Evolutionary conservation across 2,113 vertebrate genomes (phyloP), one percentile per base, ranked within the genome.

Genomic region (Formicarius rufipectus): DNA sequence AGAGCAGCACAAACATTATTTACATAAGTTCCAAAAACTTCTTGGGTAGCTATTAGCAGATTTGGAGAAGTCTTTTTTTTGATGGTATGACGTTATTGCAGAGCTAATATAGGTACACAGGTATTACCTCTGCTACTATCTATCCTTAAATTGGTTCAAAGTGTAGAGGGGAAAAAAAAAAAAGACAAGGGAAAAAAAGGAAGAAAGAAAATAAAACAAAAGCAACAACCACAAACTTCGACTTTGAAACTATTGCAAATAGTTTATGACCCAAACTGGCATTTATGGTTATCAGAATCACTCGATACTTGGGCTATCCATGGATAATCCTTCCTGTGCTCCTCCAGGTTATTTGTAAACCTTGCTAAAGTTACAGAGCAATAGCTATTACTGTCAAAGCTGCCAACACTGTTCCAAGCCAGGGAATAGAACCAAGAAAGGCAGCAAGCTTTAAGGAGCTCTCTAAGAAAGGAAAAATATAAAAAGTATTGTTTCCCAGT

Each of bases 241-340:
- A 30, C 59, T 37, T 75, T 67, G 47, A 47, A 85, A 42, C 56
- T 25, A 12, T 7, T 74, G 39, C 39, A 71, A 83, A 75, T 6
- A n/a, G 15, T 64, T 91, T 42, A 64, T 10, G 58, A 50, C 8
- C 20, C 74, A 16, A 74, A 33, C 0, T 56, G 50, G 24, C 7
- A 58, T 14, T 44, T 45, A 37, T 37, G 13, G 12, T 64, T 73
- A 78, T 20, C 33, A 73, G 30, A 37, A 73, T 33, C 33, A 52
- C n/a, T 39, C 44, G 53, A 0, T 14, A 23, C 21, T 66, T 2
- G 6, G 18, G 6, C 40, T 71, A 6, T 5, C 23, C 1, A 0
- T 7, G 10, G 25, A 72, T 27, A 80, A 87, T 19, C 74, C 69
- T 58, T 71, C 24, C 55, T 10, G 11, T 10, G n/a, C 7, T 71